Evolutionary conservation across 2,888 invertebrate genomes (phyloP).

Genomic region (Athalia circularis): DNA sequence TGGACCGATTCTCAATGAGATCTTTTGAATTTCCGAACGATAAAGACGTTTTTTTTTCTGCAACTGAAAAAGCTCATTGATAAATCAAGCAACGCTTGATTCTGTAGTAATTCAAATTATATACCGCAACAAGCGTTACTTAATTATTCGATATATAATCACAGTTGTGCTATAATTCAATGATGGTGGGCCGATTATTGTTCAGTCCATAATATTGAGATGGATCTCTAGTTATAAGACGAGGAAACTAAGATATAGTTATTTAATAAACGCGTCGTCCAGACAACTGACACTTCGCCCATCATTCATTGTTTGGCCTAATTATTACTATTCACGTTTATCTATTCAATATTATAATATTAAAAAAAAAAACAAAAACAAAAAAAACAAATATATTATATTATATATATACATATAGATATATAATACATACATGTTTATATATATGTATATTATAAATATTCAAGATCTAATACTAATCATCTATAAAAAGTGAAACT

Average conservation of each 20-base stretch:
- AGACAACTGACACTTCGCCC: slow-evolving; percentile 10
- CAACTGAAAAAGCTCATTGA: slow-evolving; percentile 18
- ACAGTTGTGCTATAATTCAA: slow-evolving; percentile 40
- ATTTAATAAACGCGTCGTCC: too few species aligned
- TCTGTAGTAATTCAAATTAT: neutral
- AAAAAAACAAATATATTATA: neutral
- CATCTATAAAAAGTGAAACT: slow-evolving; percentile 1
- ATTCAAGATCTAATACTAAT: slow-evolving; percentile 38
- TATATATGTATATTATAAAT: slow-evolving; percentile 33
- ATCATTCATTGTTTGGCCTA: slow-evolving; percentile 55
- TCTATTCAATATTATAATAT: slow-evolving; percentile 50
- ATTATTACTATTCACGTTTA: slow-evolving; percentile 54
- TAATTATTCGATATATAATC: neutral
- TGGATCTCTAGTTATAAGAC: neutral
- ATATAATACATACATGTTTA: slow-evolving; percentile 18
- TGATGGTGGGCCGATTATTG: slow-evolving; percentile 31
- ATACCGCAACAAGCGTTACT: slow-evolving; percentile 7
- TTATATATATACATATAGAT: slow-evolving; percentile 6
- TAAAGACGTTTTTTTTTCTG: slow-evolving; percentile 7
- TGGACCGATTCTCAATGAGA: slow-evolving; percentile 5
- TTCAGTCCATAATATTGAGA: neutral
- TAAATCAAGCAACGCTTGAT: slow-evolving; percentile 19
- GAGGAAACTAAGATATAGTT: too few species aligned
- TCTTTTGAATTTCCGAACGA: neutral
- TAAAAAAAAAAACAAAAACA: slow-evolving; percentile 21